Conservation (phyloP, 2,113 vertebrate genomes). For the Scalopus aquaticus region DNA sequence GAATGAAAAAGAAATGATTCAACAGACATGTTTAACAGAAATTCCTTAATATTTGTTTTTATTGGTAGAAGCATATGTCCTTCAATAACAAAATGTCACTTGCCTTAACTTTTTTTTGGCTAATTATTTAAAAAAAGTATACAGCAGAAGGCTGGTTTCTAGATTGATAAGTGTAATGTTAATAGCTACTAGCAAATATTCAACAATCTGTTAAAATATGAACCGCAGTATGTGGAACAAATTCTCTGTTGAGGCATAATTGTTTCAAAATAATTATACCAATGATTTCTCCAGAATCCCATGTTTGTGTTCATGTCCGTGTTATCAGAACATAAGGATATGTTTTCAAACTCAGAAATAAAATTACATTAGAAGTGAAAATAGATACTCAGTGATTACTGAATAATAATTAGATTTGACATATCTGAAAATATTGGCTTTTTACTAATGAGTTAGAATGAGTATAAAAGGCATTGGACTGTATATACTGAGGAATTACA, state of each 20-base stretch:
- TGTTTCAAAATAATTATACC: not conserved
- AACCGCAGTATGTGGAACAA: not conserved
- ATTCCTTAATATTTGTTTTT: not conserved
- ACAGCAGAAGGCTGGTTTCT: not conserved
- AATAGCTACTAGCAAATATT: not conserved
- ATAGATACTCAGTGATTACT: not conserved
- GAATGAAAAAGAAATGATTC: not conserved
- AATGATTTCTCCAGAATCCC: not conserved
- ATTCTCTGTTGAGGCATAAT: not conserved
- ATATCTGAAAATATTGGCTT: not conserved
- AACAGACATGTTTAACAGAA: not conserved
- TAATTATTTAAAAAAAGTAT: not conserved
- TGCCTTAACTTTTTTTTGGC: not conserved
- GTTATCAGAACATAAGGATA: not conserved
- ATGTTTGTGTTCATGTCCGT: not conserved
- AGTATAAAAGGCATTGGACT: not conserved
- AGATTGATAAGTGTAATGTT: not conserved
- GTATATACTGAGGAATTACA: not conserved
- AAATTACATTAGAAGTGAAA: not conserved
- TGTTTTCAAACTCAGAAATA: constrained; percentile 4
- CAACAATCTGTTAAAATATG: not conserved
- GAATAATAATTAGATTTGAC: not conserved
- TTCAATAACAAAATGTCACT: not conserved
- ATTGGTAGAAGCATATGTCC: not conserved
- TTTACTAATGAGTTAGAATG: not conserved